Evolutionary conservation across 2,113 vertebrate genomes (phyloP), one percentile per base, ranked within the genome.

Genomic region (Copsychus sechellarum): DNA sequence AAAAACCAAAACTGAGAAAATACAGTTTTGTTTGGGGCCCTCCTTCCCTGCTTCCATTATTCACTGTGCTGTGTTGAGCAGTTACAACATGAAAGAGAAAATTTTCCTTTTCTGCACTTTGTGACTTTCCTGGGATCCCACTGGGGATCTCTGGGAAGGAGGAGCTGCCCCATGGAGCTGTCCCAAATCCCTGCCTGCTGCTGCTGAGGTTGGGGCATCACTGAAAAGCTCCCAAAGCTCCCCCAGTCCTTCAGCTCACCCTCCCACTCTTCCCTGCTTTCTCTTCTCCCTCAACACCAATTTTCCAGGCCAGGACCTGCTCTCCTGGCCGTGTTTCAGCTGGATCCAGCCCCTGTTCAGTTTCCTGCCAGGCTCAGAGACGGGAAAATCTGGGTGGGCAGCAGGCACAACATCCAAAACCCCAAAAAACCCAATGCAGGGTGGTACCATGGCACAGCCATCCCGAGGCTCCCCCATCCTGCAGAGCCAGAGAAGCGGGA

Each of bases 281-380:
- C 25, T 34, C 31, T 47, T 34, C 78, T 38, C 81, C 6, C 28
- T 50, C 81, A 62, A 12, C 61, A 38, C 36, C 40, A 0, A 5
- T 76, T 90, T 77, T 71, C 92, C 94, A 79, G 74, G 79, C 74
- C 91, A 93, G 66, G 26, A 90, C 88, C 85, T 67, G 78, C 92
- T 69, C 73, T 64, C 43, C 70, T 87, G 70, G 87, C 90, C n/a
- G 18, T 0, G 0, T 42, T 87, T 45, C 87, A 83, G 72, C 69
- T 86, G 92, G 65, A 91, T 73, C 38, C 86, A 81, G n/a, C 34
- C 66, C 31, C 31, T 0, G 0, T 4, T 76, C 62, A 6, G 5
- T 24, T 60, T 24, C 81, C 34, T 81, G 84, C 81, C 92, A 89
- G 65, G 29, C 85, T 89, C 62, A 40, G 42, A 58, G 54, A 45